A percentile compares a stretch with the other conserved stretches of the same genome.
phyloP scores from a whole-genome alignment of 2,113 vertebrate species.

The Copsychus sechellarum region DNA sequence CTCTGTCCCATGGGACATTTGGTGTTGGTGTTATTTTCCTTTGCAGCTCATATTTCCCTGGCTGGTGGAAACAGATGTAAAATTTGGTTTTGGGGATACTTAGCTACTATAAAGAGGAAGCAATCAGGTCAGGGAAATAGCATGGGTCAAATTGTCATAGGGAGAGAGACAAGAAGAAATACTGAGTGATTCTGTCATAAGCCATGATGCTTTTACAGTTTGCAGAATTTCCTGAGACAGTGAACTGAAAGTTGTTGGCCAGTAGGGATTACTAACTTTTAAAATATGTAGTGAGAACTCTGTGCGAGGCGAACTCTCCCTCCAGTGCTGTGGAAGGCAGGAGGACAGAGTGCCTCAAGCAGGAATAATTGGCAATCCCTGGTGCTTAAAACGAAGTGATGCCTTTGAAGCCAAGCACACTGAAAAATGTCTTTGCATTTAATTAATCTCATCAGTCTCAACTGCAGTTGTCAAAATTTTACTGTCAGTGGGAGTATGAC shows the following conservation, averaged over 20 bases:
- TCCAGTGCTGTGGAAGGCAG: neutral
- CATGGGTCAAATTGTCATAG: neutral
- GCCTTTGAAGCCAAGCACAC: neutral
- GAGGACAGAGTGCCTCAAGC: neutral
- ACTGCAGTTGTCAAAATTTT: neutral
- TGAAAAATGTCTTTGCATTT: neutral
- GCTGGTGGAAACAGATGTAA: neutral
- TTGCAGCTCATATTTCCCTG: neutral
- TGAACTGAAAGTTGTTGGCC: neutral
- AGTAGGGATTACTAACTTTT: neutral
- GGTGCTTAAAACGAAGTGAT: neutral
- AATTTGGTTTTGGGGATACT: conserved; percentile 9
- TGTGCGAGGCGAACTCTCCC: neutral
- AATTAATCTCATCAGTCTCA: neutral
- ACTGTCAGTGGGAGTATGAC: neutral
- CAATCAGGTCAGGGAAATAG: neutral
- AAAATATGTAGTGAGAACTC: neutral
- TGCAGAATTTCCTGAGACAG: neutral
- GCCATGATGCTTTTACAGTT: neutral
- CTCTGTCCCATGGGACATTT: neutral
- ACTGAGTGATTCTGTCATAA: neutral
- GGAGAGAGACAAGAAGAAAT: neutral
- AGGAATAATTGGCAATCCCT: neutral
- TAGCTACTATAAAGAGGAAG: neutral
- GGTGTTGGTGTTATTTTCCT: neutral